Percentiles rank a stretch among this genome's conserved stretches.
Evolutionary conservation across 2,113 vertebrate species (phyloP).

Genomic region (Mustelus asterias): DNA sequence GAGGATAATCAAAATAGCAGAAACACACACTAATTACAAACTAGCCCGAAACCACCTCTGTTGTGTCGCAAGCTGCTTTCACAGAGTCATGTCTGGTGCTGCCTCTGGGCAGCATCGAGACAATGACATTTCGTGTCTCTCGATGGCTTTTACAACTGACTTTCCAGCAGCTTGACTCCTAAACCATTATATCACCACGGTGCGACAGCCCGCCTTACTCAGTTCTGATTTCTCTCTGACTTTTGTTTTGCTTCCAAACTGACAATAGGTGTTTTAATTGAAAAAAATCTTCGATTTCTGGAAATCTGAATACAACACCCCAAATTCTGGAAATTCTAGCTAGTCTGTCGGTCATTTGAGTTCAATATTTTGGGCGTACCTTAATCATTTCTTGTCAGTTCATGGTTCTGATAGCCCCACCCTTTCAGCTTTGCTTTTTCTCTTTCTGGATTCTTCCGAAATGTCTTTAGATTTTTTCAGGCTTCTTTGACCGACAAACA

Average conservation of each 20-base stretch:
- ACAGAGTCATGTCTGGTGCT: conserved; percentile 23
- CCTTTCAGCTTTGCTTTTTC: neutral
- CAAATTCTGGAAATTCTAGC: neutral
- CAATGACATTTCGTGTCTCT: neutral
- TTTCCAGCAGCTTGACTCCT: neutral
- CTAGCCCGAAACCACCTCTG: neutral
- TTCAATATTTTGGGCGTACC: neutral
- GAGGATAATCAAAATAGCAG: conserved; percentile 11
- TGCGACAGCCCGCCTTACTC: neutral
- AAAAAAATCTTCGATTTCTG: neutral
- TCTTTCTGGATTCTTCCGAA: neutral
- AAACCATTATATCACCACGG: neutral
- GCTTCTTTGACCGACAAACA: neutral
- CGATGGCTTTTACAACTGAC: neutral
- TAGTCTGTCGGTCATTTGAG: neutral
- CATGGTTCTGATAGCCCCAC: neutral
- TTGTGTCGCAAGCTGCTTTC: neutral
- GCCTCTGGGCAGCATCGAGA: neutral
- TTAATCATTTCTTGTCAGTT: neutral
- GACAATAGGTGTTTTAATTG: neutral
- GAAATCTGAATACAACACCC: neutral
- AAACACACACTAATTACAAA: neutral
- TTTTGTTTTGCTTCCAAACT: neutral
- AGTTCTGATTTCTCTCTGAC: neutral
- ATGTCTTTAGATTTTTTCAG: neutral